A percentile compares a stretch with the other conserved stretches of the same genome.
These are phyloP conservation scores for Ennomos erosarius DNA, from an alignment of 2,888 invertebrate species.

Conservation along the genomic window DNA sequence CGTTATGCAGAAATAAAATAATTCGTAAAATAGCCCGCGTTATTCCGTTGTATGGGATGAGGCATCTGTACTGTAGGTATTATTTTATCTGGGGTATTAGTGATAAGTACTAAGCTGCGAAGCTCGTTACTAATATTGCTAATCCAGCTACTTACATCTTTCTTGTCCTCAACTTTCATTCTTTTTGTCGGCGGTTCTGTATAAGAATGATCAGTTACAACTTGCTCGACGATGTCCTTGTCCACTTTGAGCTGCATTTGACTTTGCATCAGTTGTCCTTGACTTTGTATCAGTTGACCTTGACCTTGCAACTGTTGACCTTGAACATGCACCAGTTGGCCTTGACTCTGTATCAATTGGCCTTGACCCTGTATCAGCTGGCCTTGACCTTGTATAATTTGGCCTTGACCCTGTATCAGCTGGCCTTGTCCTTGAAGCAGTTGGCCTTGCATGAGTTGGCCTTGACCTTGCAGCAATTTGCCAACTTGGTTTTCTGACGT, in stretches of 20 bases:
- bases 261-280: slow-evolving; percentile 14
- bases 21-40: too few relatives aligned
- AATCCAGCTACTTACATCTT: slow-evolving; percentile 54
- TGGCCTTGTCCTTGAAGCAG: slow-evolving; percentile 39
- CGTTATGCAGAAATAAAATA: too few relatives aligned
- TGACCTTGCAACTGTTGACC: slow-evolving; percentile 41
- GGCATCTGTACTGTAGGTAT: too few relatives aligned
- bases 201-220: slow-evolving; percentile 70
- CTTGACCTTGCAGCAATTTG: background rate
- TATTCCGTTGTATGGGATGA: too few relatives aligned
- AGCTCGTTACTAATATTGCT: too few relatives aligned
- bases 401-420: background rate
- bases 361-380: slow-evolving; percentile 40
- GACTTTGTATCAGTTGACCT: background rate
- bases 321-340: slow-evolving; percentile 19
- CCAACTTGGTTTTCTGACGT: slow-evolving; percentile 40
- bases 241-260: slow-evolving; percentile 49
- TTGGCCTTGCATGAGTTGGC: slow-evolving; percentile 8
- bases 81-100: too few relatives aligned
- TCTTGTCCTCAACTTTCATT: slow-evolving; percentile 67
- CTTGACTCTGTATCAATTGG: background rate
- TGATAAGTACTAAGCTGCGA: too few relatives aligned
- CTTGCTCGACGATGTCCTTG: slow-evolving; percentile 62
- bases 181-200: slow-evolving; percentile 75
- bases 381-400: background rate